Conservation (phyloP, 2,888 invertebrate genomes). For the Gortyna flavago region DNA sequence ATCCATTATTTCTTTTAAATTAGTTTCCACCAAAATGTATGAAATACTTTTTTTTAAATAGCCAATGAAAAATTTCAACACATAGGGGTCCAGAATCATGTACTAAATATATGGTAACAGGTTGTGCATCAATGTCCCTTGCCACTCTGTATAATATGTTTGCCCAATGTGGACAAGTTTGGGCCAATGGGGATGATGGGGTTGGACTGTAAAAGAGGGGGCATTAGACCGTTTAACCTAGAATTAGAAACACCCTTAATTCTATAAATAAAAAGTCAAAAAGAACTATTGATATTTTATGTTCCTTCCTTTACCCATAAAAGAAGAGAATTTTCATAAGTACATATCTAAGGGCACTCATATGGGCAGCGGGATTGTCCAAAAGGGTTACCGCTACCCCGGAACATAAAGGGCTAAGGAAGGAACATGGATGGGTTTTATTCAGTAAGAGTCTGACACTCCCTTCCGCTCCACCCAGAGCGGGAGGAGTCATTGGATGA, state of each 20-base stretch:
- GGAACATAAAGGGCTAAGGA: too few relatives aligned
- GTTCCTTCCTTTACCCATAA: neutral
- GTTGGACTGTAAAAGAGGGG: neutral
- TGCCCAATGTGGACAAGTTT: neutral
- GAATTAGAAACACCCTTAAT: neutral
- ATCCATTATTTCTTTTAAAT: neutral
- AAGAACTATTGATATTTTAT: neutral
- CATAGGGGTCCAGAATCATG: neutral
- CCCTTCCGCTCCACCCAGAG: too few relatives aligned
- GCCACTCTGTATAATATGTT: neutral
- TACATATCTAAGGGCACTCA: neutral
- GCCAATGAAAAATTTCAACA: neutral
- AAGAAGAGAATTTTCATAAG: neutral
- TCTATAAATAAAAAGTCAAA: neutral
- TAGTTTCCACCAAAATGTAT: neutral
- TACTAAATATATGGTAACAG: neutral
- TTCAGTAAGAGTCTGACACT: too few relatives aligned
- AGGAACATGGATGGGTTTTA: too few relatives aligned
- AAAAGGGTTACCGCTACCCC: too few relatives aligned
- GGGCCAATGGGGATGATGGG: neutral
- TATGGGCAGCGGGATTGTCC: too few relatives aligned
- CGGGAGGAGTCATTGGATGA: too few relatives aligned
- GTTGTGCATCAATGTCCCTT: neutral
- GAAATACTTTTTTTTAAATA: neutral
- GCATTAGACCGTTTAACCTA: neutral